Evolutionary conservation across 2,113 vertebrate species (phyloP).

Genomic region (Rhinoptilus africanus): DNA sequence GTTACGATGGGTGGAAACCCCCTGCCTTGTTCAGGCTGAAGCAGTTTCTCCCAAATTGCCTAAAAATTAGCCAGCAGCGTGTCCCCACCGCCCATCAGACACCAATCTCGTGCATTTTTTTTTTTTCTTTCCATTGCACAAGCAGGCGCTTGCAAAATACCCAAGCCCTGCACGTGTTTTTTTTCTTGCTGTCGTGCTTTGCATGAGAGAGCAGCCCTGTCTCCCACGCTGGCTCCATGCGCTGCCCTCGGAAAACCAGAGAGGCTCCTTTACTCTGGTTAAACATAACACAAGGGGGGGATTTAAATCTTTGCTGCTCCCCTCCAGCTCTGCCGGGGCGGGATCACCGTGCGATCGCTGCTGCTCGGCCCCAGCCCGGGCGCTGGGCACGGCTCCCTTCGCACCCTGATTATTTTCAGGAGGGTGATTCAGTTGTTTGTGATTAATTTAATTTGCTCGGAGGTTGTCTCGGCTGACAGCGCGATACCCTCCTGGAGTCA

Average conservation of each 20-base stretch:
- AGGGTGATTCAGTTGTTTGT: conserved; percentile 1
- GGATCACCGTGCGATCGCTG: neutral
- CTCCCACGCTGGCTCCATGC: neutral
- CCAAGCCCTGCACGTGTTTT: neutral
- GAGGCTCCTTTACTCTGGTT: neutral
- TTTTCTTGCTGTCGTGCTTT: neutral
- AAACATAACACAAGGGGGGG: neutral
- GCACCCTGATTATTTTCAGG: conserved; percentile 11
- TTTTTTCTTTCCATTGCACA: conserved; percentile 19
- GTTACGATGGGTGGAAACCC: neutral
- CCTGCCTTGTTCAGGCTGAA: neutral
- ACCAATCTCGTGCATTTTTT: neutral
- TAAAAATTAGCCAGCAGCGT: neutral
- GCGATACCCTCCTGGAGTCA: neutral
- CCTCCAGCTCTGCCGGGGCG: neutral
- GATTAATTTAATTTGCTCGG: conserved; percentile 3
- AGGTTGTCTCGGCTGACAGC: conserved; percentile 5
- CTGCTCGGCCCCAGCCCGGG: neutral
- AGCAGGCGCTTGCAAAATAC: conserved; percentile 44
- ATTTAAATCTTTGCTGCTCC: neutral
- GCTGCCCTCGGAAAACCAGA: neutral
- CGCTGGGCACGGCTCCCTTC: neutral
- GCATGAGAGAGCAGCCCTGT: neutral
- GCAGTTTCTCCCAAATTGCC: neutral
- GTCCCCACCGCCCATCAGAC: neutral